Evolutionary conservation across 2,797 vertebrate species (phyloP), one percentile per base, ranked within the genome.

Genomic region (Molothrus aeneus): DNA sequence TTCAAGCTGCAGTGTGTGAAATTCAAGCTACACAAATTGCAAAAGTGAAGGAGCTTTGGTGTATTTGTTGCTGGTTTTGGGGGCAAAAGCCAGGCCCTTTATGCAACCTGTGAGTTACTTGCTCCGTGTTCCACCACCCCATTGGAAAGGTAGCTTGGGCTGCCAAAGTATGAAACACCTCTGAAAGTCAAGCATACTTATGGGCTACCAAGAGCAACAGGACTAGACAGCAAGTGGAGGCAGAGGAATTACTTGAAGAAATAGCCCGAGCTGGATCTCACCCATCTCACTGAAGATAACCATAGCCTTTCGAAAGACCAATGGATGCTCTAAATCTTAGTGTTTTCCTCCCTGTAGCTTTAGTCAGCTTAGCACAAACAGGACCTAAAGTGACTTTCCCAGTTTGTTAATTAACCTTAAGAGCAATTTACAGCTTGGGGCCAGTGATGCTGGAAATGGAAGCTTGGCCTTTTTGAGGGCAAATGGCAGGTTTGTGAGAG

Each of bases 371-470:
- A 64, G 48, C 42, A 59, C 25, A 56, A 81, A 68, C 12, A 45
- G 29, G 5, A 42, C 43, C 73, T 86, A 4, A 66, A 57, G 15
- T 57, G 45, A 71, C 34, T 80, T 88, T 68, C 34, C 25, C 42
- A 57, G 13, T 47, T 74, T 56, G 31, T 53, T 91, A 81, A 65
- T 81, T 56, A 84, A 85, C 40, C 60, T 84, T 34, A 78, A 75
- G 36, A 90, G 36, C 38, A 61, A 60, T 38, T 90, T 64, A 53
- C 17, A 84, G 60, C 70, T 43, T 7, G 10, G 45, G 60, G 83
- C 60, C 29, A 65, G 64, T 68, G 68, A 53, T 0, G 1, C 48
- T 57, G 53, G 53, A 64, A 71, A 47, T 25, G 34, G 84, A 61
- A 25, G 51, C 38, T 42, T 1, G 6, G 45, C 51, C 43, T 80